phyloP scores from a whole-genome alignment of 2,888 invertebrate genomes.

The Dugesia japonica region DNA sequence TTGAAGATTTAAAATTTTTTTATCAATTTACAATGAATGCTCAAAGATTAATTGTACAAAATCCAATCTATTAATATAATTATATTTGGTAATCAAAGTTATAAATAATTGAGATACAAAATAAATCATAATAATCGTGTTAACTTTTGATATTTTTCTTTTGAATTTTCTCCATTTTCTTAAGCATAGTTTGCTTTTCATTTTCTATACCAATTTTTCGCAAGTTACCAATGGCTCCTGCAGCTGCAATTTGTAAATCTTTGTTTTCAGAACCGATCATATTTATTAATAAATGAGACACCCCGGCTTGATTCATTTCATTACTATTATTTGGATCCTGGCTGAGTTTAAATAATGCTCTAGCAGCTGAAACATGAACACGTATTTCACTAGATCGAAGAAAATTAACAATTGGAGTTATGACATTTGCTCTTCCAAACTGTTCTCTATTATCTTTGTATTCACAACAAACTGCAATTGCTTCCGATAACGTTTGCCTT shows the following conservation, averaged over 20 bases:
- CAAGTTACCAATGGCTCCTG: slow-evolving; percentile 77
- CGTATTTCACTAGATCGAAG: slow-evolving; percentile 5
- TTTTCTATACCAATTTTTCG: slow-evolving; percentile 46
- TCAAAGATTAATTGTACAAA: no score
- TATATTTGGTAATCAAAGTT: not conserved
- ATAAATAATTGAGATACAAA: not conserved
- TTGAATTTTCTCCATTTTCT: not conserved
- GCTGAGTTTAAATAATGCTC: slow-evolving; percentile 1
- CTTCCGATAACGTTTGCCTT: not conserved
- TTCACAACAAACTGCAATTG: slow-evolving; percentile 13
- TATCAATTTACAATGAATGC: no score
- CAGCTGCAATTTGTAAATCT: slow-evolving; percentile 76
- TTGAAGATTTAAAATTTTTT: no score
- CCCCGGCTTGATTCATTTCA: slow-evolving; percentile 27
- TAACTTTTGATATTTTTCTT: not conserved
- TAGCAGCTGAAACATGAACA: not conserved
- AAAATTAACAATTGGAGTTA: slow-evolving; percentile 17
- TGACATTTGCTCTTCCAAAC: slow-evolving; percentile 24
- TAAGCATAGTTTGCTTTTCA: not conserved
- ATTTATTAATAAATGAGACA: not conserved
- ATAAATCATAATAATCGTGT: not conserved
- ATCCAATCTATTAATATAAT: no score
- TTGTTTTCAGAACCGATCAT: slow-evolving; percentile 52
- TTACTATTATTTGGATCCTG: slow-evolving; percentile 17
- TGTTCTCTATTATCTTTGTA: slow-evolving; percentile 12